Evolutionary conservation across 2,888 invertebrate genomes (phyloP).

Genomic region (Herminia tarsipennalis): DNA sequence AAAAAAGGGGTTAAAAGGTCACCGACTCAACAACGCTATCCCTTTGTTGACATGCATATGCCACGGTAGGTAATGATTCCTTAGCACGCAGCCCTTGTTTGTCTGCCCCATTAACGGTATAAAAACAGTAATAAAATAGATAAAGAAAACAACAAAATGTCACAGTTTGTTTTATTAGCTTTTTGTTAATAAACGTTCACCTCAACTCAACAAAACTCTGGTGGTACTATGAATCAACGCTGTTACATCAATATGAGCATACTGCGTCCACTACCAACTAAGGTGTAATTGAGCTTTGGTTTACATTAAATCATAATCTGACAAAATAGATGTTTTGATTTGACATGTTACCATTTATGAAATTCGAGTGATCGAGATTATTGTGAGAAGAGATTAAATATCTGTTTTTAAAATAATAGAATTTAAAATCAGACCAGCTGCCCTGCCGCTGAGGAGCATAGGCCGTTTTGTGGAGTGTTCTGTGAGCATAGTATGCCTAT

Average conservation of each 20-base stretch:
- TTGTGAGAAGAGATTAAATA: no score
- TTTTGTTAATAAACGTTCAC: slow-evolving; percentile 80
- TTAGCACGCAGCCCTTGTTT: no score
- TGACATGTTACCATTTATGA: slow-evolving; percentile 13
- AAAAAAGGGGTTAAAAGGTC: no score
- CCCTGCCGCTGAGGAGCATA: no score
- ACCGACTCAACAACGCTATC: no score
- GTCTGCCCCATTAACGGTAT: no score
- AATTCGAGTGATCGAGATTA: slow-evolving; percentile 14
- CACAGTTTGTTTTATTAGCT: slow-evolving; percentile 75
- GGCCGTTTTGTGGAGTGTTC: no score
- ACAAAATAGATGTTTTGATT: slow-evolving; percentile 29
- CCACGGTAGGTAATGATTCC: no score
- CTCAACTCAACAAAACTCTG: slow-evolving; percentile 66
- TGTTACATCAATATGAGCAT: slow-evolving; percentile 50
- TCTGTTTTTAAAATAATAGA: no score
- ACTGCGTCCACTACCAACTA: slow-evolving; percentile 39
- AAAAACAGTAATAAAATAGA: slow-evolving; percentile 30
- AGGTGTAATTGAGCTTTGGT: slow-evolving; percentile 70
- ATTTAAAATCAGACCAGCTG: no score
- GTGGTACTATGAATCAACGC: slow-evolving; percentile 66
- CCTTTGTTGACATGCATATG: no score
- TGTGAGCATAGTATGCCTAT: no score
- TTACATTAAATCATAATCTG: slow-evolving; percentile 43
- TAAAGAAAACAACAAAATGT: slow-evolving; percentile 41